Evolutionary conservation across 1,140 invertebrate genomes (phyloP), one percentile per base, ranked within the genome.

Genomic region (Zaprionus capensis): DNA sequence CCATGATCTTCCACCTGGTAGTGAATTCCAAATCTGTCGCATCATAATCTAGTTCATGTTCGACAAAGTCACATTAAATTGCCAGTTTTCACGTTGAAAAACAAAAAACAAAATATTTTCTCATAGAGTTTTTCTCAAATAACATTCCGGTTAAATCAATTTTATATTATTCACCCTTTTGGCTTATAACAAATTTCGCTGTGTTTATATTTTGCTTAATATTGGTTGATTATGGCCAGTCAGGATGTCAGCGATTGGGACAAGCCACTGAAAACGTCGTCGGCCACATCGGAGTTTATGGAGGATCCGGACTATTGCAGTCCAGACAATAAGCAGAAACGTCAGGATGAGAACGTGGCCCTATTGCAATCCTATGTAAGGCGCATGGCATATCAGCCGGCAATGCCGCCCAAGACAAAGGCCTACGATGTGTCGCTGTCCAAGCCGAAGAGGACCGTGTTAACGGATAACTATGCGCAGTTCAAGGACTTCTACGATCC

Each of bases 221-320:
- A 76, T 81, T 68, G 2, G 34, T 22, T 22, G 9, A 34, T 34
- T 11, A 34, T 34, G 85, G 85, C 85, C 6, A 90, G 86, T 53
- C 77, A 76, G 11, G 85, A 90, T 57, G 69, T 91, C 5, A 76
- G 79, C 22, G 87, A 91, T 58, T 92, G 91, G 91, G 91, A 92
- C 53, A 80, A 80, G 62, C 80, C 91, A 14, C 24, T 92, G 56
- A 80, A 84, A 4, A 71, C 87, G 9, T 83, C 91, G 14, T 51
- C 71, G 1, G 4, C 17, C 20, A 62, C 58, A 0, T 70, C 75
- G 20, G 61, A 71, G 28, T 62, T 34, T 7, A 76, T 80, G 36
- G 84, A 91, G 28, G 78, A 92, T 26, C 28, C 80, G 0, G 71
- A 90, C 31, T 69, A 67, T 51, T 91, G 86, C 51, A 81, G 78